These are phyloP conservation scores for Nyctibius bracteatus DNA, from an alignment of 2,113 vertebrate genomes.

Conservation along the genomic window DNA sequence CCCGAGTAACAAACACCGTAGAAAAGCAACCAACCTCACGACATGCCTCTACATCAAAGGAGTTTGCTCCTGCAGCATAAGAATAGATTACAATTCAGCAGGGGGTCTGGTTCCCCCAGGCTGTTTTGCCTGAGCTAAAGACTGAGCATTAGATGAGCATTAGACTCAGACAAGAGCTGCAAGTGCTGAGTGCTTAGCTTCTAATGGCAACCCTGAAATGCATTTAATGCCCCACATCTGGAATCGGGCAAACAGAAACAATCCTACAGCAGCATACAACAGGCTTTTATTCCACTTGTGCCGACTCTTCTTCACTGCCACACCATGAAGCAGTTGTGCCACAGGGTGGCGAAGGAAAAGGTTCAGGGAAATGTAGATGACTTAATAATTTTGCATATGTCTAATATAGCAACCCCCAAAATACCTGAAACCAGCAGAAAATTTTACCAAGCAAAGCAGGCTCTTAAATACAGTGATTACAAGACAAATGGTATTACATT, in stretches of 20 bases:
- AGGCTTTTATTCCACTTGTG: not conserved
- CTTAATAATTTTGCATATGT: not conserved
- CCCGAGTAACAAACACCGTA: not conserved
- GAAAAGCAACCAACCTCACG: not conserved
- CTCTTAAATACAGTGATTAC: not conserved
- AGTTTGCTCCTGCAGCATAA: not conserved
- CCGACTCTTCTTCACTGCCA: not conserved
- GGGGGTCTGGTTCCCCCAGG: not conserved
- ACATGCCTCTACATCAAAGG: not conserved
- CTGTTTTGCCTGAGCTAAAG: not conserved
- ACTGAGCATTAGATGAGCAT: not conserved
- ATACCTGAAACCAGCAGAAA: not conserved
- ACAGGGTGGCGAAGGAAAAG: not conserved
- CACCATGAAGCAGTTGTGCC: not conserved
- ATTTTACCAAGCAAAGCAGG: not conserved
- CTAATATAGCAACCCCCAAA: not conserved
- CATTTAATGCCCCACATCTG: not conserved
- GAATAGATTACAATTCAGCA: not conserved
- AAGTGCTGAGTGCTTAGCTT: not conserved
- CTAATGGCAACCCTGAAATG: not conserved
- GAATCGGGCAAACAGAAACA: not conserved
- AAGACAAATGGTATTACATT: not conserved
- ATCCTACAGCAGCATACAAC: rapidly evolving
- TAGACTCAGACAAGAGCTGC: not conserved
- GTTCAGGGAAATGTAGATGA: not conserved